phyloP scores from a whole-genome alignment of 2,797 vertebrate genomes.

The Limnodromus scolopaceus region DNA sequence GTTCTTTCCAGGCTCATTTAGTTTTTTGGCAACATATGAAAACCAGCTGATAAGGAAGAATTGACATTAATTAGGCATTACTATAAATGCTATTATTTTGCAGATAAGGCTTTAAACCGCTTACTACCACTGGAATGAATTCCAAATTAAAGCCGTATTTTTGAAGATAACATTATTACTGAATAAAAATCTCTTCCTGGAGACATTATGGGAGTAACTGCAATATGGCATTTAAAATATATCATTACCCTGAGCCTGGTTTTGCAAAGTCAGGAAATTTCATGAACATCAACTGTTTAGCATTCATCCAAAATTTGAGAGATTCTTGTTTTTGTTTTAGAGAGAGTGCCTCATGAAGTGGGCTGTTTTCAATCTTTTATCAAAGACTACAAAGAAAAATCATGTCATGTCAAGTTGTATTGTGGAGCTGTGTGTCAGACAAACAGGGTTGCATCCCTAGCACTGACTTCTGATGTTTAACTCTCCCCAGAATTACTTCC shows the following conservation, averaged over 20 bases:
- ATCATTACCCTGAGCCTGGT: background rate
- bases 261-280: background rate
- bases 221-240: background rate
- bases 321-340: background rate
- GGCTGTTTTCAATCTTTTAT: background rate
- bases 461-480: background rate
- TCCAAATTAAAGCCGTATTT: background rate
- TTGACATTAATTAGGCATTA: background rate
- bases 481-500: background rate
- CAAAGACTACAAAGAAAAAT: background rate
- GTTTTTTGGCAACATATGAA: background rate
- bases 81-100: slow-evolving; percentile 20
- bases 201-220: background rate
- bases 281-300: background rate
- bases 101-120: background rate
- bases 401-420: background rate
- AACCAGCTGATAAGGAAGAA: slow-evolving; percentile 8
- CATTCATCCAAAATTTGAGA: background rate
- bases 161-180: background rate
- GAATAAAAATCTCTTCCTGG: background rate
- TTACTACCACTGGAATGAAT: background rate
- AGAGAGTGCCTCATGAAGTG: background rate
- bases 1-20: background rate
- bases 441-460: background rate
- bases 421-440: background rate